Evolutionary conservation across 1,140 invertebrate genomes (phyloP).

Genomic region (Pararge aegeria): DNA sequence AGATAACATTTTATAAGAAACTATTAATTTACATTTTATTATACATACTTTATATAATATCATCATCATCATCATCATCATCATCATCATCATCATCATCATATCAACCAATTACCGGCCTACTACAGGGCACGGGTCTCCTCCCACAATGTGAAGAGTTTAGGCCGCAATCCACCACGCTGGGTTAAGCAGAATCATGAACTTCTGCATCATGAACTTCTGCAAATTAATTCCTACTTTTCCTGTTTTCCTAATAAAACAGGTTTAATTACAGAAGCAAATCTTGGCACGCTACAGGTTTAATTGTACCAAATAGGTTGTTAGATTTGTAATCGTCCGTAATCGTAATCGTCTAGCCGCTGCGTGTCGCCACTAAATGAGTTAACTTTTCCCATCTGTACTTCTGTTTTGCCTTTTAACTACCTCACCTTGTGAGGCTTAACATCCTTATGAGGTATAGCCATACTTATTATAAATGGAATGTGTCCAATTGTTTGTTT

Average conservation of each 20-base stretch:
- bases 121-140: too few species aligned
- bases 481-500: not conserved
- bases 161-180: too few species aligned
- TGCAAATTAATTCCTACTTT: too few species aligned
- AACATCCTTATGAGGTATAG: not conserved
- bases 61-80: too few species aligned
- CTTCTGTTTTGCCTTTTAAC: slow-evolving; percentile 4
- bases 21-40: not conserved
- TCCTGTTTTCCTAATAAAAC: not conserved
- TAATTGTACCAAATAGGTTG: slow-evolving; percentile 3
- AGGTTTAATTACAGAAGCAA: not conserved
- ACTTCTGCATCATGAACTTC: too few species aligned
- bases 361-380: slow-evolving; percentile 8
- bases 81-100: too few species aligned
- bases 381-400: slow-evolving; percentile 11
- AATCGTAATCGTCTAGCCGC: slow-evolving; percentile 8
- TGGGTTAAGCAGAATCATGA: too few species aligned
- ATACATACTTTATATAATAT: too few species aligned
- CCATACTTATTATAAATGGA: not conserved
- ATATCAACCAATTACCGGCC: too few species aligned
- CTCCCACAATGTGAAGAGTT: too few species aligned
- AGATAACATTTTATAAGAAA: not conserved
- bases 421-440: not conserved
- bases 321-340: too few species aligned
- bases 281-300: slow-evolving; percentile 4